Evolutionary conservation across 2,797 vertebrate genomes (phyloP), one percentile per base, ranked within the genome.

Genomic region (Huso huso): DNA sequence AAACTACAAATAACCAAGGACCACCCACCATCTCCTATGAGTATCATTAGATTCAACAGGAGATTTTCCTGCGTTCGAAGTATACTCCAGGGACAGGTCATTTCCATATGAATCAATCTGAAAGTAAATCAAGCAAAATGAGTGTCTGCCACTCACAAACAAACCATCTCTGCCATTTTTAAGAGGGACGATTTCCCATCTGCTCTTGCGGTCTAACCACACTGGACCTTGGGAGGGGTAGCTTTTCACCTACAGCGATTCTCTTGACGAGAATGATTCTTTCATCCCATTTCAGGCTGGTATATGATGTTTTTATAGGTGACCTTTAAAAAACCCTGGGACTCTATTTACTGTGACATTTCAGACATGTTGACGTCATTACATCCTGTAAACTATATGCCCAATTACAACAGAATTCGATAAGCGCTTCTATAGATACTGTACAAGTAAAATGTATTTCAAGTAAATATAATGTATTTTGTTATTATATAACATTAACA

Each of bases 191-290:
- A 37, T 37, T 5, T 37, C 52, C 76, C 67, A 69, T 49, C 71
- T 68, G 71, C 62, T 76, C 63, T 69, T 71, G 73, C 69, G 75
- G 72, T 74, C 72, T 73, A 78, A 73, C 68, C 62, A 73, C 70
- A 75, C 70, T 71, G 57, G 55, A 51, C 10, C 65, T 70, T 71
- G 48, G 49, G 0, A 66, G 69, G 71, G 68, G 49, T 75, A 76
- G 76, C 69, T 64, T 70, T 51, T 75, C 82, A 74, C 0, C 11
- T 62, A 63, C 70, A 53, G 67, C 66, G 65, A 67, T 69, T 70
- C 66, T 82, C 66, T 68, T 65, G 62, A 77, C 67, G 73, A 64
- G 12, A 74, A 71, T 64, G 72, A 75, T 70, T 23, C 72, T 68
- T 55, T 70, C 67, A 78, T 80, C 79, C 78, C 37, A 4, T 37